These are phyloP conservation scores for Nycteola revayana DNA, from an alignment of 2,888 invertebrate species.

Conservation along the genomic window DNA sequence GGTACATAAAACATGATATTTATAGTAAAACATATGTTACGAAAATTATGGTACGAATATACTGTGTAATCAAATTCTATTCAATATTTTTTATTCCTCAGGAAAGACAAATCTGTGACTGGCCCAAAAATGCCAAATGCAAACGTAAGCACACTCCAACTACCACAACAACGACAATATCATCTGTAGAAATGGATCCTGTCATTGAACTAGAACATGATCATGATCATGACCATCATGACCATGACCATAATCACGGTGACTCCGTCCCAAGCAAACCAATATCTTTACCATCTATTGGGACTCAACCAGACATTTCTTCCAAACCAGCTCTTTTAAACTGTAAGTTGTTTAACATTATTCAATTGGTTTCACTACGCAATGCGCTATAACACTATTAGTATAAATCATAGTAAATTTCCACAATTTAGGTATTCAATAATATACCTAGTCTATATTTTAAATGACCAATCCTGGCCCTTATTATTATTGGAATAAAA, in stretches of 20 bases:
- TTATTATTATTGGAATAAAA: too few species aligned
- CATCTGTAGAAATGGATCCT: constrained; percentile 33
- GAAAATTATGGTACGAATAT: too few species aligned
- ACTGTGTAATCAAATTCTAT: too few species aligned
- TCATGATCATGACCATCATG: constrained; percentile 16
- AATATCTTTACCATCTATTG: constrained; percentile 55
- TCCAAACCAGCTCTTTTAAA: constrained; percentile 57
- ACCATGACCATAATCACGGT: constrained; percentile 17
- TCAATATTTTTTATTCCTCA: constrained; percentile 45
- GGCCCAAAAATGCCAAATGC: constrained; percentile 86
- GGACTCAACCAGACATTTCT: constrained; percentile 41
- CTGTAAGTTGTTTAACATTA: constrained; percentile 50
- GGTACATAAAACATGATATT: too few species aligned
- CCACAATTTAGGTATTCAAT: too few species aligned
- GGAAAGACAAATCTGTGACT: constrained; percentile 86
- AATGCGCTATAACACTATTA: too few species aligned
- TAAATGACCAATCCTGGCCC: too few species aligned
- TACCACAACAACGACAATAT: constrained; percentile 38
- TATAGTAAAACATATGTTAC: too few species aligned
- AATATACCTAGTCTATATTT: too few species aligned
- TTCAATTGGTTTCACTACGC: too few species aligned
- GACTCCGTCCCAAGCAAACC: constrained; percentile 35
- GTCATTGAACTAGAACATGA: constrained; percentile 16
- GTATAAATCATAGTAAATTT: too few species aligned
- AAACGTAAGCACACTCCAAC: constrained; percentile 45